These are phyloP conservation scores for Cephus sareptanus DNA, from an alignment of 2,888 invertebrate species.

Conservation along the genomic window DNA sequence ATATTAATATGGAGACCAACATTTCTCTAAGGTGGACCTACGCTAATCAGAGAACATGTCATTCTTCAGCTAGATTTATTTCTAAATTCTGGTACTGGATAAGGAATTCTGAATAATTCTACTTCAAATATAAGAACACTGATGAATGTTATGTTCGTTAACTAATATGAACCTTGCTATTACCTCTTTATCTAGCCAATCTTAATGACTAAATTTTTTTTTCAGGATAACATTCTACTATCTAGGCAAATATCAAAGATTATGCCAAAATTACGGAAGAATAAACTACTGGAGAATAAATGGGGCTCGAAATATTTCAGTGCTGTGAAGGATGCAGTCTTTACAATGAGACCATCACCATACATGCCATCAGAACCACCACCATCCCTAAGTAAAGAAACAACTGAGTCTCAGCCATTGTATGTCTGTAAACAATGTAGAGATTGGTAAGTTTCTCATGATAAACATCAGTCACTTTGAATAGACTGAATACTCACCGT, in stretches of 20 bases:
- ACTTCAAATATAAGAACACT: not conserved
- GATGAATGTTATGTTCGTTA: not conserved
- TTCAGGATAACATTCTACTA: not conserved
- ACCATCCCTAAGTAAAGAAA: conserved; percentile 31
- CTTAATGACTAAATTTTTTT: not conserved
- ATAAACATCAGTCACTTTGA: not conserved
- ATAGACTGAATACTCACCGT: not conserved
- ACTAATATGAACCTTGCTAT: not conserved
- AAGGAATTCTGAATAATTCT: not conserved
- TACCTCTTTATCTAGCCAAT: not conserved
- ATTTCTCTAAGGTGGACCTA: conserved; percentile 4
- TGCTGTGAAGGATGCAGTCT: conserved; percentile 51
- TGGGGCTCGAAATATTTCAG: conserved; percentile 47
- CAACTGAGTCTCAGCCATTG: conserved; percentile 28
- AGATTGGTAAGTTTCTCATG: conserved; percentile 49
- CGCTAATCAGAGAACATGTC: conserved; percentile 11
- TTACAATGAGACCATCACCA: conserved; percentile 39
- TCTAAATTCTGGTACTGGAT: not conserved
- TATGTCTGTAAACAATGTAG: conserved; percentile 52
- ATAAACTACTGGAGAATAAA: conserved; percentile 39
- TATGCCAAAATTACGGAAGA: conserved; percentile 46
- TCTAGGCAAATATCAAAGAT: not conserved
- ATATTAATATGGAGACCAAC: not conserved
- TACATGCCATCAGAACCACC: conserved; percentile 49
- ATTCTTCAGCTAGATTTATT: conserved; percentile 10